A percentile compares a stretch with the other conserved stretches of the same genome.
Conservation (phyloP, 2,888 invertebrate species). For the Oxytorus armatus region DNA sequence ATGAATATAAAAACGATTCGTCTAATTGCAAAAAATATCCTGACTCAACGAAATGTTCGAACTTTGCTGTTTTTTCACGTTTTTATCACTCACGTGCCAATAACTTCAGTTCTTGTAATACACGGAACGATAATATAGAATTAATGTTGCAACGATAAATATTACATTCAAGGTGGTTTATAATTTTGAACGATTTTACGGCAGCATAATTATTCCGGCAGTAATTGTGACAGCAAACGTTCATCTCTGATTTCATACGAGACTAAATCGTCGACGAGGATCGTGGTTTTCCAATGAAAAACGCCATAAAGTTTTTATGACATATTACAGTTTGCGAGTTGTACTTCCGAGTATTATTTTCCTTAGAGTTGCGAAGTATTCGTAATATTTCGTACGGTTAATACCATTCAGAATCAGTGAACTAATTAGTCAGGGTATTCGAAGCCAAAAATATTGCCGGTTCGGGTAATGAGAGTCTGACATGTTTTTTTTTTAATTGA, state of each 20-base stretch:
- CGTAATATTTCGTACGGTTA: slow-evolving; percentile 7
- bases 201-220: no score
- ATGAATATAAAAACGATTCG: no score
- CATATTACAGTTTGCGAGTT: slow-evolving; percentile 42
- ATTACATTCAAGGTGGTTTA: not conserved
- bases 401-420: slow-evolving; percentile 4
- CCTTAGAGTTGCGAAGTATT: slow-evolving; percentile 4
- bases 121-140: no score
- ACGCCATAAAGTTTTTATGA: slow-evolving; percentile 6
- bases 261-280: slow-evolving; percentile 4
- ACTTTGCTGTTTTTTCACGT: no score
- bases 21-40: no score
- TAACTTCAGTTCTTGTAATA: no score
- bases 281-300: slow-evolving; percentile 12
- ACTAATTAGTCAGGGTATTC: slow-evolving; percentile 22
- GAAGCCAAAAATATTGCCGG: no score
- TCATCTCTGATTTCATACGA: not conserved
- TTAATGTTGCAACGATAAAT: not conserved
- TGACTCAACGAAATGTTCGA: no score
- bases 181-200: no score
- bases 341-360: not conserved
- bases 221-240: not conserved
- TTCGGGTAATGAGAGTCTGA: no score
- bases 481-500: no score
- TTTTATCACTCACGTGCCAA: no score